Conservation (phyloP, 2,888 invertebrate species). For the Drosophila meridionalis region DNA sequence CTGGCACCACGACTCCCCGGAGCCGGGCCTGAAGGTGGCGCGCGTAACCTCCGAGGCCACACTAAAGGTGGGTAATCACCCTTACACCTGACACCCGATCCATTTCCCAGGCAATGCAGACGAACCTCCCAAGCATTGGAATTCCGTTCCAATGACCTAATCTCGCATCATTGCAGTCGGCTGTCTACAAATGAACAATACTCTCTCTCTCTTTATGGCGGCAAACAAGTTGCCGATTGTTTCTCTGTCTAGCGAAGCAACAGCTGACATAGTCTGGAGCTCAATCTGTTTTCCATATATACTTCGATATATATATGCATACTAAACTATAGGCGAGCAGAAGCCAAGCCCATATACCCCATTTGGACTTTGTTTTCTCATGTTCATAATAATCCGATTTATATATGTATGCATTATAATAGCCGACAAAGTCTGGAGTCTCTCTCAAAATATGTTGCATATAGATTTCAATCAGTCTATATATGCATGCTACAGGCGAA, state of each 20-base stretch:
- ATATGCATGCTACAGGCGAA: neutral
- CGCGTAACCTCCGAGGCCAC: slow-evolving; percentile 84
- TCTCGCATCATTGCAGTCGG: neutral
- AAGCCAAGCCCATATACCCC: neutral
- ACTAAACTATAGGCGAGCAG: too few species aligned
- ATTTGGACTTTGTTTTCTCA: neutral
- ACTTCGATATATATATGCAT: neutral
- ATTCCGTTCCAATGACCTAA: neutral
- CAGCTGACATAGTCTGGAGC: neutral
- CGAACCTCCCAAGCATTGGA: neutral
- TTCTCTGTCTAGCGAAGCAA: neutral
- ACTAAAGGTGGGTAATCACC: slow-evolving; percentile 86
- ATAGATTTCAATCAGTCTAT: neutral
- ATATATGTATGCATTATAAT: too few species aligned
- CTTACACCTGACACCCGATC: neutral
- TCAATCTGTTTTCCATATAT: neutral
- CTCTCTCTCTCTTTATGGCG: neutral
- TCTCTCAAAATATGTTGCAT: neutral
- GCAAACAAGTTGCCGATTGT: neutral
- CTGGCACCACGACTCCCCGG: slow-evolving; percentile 76
- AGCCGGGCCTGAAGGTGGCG: slow-evolving; percentile 89
- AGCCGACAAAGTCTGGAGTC: neutral
- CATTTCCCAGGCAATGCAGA: neutral
- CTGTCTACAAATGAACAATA: neutral
- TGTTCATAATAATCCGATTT: too few species aligned